These are phyloP conservation scores for Temnothorax unifasciatus DNA, from an alignment of 2,888 invertebrate genomes.

Conservation along the genomic window DNA sequence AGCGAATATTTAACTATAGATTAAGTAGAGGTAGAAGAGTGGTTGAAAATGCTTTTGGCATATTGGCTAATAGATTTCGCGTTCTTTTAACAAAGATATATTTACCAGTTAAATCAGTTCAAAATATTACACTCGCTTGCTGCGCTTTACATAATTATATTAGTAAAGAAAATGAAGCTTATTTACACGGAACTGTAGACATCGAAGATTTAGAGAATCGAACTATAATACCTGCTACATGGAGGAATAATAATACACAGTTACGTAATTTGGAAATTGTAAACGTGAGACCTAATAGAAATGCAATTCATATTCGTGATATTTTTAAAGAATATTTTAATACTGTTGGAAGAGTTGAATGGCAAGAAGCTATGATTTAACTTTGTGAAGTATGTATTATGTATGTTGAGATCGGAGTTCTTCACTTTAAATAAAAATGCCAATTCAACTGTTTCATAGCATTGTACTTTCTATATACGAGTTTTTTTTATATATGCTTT, in stretches of 20 bases:
- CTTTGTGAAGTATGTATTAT: too few species aligned
- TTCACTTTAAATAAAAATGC: too few species aligned
- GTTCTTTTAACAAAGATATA: neutral
- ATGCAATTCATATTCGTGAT: neutral
- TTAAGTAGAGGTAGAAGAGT: constrained; percentile 2
- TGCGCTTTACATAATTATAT: constrained; percentile 5
- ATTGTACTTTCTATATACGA: too few species aligned
- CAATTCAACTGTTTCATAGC: too few species aligned
- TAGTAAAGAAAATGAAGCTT: neutral
- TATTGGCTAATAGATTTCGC: neutral
- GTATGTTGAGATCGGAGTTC: too few species aligned
- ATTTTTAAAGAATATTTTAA: neutral
- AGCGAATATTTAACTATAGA: constrained; percentile 15
- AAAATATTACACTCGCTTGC: neutral
- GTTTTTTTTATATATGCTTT: too few species aligned
- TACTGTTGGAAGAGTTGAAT: neutral
- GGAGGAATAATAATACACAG: neutral
- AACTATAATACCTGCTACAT: too few species aligned
- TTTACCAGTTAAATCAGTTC: neutral
- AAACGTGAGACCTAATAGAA: neutral
- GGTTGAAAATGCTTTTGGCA: constrained; percentile 3
- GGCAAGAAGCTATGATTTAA: neutral
- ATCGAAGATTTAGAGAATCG: neutral
- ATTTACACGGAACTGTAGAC: neutral
- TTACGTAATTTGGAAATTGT: neutral